Percentiles rank a stretch among this genome's conserved stretches.
Conservation (phyloP, 1,140 invertebrate species). For the Drosophila saltans region DNA sequence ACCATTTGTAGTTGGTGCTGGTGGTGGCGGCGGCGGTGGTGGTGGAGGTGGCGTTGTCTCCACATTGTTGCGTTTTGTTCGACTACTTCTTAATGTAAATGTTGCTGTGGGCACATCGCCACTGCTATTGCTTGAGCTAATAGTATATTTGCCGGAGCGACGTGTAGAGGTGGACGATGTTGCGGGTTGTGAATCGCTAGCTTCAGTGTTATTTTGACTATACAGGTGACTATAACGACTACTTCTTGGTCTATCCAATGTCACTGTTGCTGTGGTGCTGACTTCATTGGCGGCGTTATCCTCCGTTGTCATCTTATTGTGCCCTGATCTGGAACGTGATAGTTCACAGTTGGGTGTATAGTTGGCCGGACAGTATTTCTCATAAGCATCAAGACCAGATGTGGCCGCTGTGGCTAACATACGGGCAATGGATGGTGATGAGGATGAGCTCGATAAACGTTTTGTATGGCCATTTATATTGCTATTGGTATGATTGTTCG, state of each 20-base stretch:
- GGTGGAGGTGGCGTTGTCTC: constrained; percentile 10
- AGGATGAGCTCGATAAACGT: constrained; percentile 76
- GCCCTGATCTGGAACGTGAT: constrained; percentile 83
- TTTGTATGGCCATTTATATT: constrained; percentile 49
- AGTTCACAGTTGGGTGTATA: constrained; percentile 83
- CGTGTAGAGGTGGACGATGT: constrained; percentile 19
- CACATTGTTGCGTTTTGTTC: constrained; percentile 39
- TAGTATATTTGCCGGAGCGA: constrained; percentile 48
- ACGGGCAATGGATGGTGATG: constrained; percentile 82
- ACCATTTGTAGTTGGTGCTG: constrained; percentile 29
- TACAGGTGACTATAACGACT: constrained; percentile 76
- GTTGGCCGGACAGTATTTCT: constrained; percentile 83
- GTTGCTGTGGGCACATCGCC: constrained; percentile 77
- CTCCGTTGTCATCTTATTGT: constrained; percentile 44
- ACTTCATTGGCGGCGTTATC: constrained; percentile 21
- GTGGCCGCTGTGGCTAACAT: constrained; percentile 82
- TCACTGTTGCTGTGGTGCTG: constrained; percentile 51
- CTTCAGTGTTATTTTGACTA: constrained; percentile 49
- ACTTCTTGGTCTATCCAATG: constrained; percentile 66
- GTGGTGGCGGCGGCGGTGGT: neutral
- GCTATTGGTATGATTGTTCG: constrained; percentile 7
- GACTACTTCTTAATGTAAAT: constrained; percentile 63
- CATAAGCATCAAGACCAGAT: constrained; percentile 81
- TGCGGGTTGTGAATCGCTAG: neutral
- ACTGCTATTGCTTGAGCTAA: constrained; percentile 64